phyloP scores from a whole-genome alignment of 2,888 invertebrate species.

The Stenchaetothrips biformis region DNA sequence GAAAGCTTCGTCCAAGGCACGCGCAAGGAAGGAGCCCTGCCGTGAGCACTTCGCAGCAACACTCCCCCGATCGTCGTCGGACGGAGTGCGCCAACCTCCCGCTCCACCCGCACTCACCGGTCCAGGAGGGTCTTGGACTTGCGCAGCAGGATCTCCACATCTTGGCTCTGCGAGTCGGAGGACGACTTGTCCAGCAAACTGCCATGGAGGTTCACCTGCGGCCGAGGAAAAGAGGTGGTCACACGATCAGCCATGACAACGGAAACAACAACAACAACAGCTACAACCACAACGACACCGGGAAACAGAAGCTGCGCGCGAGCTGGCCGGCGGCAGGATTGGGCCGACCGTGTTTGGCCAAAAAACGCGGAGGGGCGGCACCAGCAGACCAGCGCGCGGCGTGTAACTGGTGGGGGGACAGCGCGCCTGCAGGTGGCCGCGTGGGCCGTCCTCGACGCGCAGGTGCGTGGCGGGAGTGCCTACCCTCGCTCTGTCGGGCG shows the following conservation, averaged over 20 bases:
- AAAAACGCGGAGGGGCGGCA: not conserved
- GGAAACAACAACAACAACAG: not conserved
- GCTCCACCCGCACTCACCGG: constrained; percentile 37
- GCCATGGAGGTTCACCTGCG: constrained; percentile 43
- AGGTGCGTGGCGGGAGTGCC: not conserved
- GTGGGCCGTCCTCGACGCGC: not conserved
- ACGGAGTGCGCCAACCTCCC: no score
- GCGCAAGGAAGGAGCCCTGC: no score
- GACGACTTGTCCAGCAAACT: constrained; percentile 44
- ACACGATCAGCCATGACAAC: not conserved
- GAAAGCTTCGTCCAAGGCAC: no score
- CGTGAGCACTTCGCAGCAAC: no score
- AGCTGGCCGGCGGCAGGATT: constrained; percentile 20
- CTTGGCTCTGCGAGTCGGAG: constrained; percentile 43
- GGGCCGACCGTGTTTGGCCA: constrained; percentile 5
- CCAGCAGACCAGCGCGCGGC: not conserved
- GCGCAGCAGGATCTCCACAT: constrained; percentile 44
- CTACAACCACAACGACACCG: not conserved
- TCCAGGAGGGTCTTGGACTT: constrained; percentile 45
- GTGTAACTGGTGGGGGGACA: constrained; percentile 3
- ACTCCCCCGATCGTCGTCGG: no score
- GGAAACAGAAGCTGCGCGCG: not conserved
- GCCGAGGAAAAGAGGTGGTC: not conserved
- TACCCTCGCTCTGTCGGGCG: not conserved
- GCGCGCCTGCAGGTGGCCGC: not conserved